Percentiles rank a stretch among this genome's conserved stretches.
Conservation (phyloP, 2,797 vertebrate species). For the Streptopelia turtur region DNA sequence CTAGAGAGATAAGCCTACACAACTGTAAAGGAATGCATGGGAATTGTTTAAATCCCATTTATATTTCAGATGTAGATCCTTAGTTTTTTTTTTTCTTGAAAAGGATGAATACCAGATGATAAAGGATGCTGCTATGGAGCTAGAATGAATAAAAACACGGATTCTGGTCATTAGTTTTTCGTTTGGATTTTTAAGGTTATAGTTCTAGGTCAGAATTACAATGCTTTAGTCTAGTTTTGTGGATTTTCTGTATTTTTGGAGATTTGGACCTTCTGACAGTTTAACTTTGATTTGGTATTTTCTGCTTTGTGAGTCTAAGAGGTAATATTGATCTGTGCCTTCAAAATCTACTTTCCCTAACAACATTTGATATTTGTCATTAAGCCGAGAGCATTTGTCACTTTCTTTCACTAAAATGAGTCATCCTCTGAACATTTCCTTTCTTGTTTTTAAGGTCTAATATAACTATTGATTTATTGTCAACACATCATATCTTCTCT, state of each 20-base stretch:
- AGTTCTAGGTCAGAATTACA: neutral
- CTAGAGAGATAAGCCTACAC: neutral
- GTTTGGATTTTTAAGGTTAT: neutral
- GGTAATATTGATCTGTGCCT: neutral
- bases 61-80: neutral
- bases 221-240: neutral
- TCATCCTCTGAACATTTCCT: conserved; percentile 2
- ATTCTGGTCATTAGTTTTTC: neutral
- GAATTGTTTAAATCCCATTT: neutral
- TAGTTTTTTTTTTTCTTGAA: neutral
- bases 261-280: neutral
- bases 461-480: conserved; percentile 43
- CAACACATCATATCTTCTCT: neutral
- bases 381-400: conserved; percentile 22
- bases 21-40: neutral
- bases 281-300: neutral
- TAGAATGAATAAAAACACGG: neutral
- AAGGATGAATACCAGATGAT: neutral
- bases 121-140: neutral
- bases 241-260: neutral
- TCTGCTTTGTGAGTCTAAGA: neutral
- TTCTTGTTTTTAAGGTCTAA: conserved; percentile 17
- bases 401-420: conserved; percentile 11
- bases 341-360: neutral
- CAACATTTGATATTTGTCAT: neutral